phyloP scores from a whole-genome alignment of 1,140 invertebrate species.

The Ceratina japonica region DNA sequence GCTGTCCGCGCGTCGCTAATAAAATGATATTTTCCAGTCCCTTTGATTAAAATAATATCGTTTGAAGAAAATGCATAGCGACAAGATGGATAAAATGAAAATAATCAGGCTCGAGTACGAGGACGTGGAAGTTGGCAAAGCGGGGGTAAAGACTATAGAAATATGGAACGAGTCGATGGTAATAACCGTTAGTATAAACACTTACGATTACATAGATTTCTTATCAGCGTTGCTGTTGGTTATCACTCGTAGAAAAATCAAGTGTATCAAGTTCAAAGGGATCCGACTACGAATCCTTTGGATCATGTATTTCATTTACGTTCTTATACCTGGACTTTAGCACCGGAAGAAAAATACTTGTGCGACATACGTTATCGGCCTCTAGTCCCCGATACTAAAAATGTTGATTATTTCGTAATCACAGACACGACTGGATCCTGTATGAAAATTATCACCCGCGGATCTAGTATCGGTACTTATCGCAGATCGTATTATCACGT shows the following conservation, averaged over 20 bases:
- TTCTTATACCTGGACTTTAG: slow-evolving; percentile 65
- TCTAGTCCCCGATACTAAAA: slow-evolving; percentile 45
- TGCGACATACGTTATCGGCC: slow-evolving; percentile 67
- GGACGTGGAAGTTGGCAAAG: slow-evolving; percentile 59
- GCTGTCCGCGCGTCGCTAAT: too few relatives aligned
- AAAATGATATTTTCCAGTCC: not conserved
- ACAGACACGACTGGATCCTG: slow-evolving; percentile 33
- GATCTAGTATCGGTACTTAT: slow-evolving; percentile 59
- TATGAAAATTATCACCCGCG: slow-evolving; percentile 53
- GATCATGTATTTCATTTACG: slow-evolving; percentile 68
- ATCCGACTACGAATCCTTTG: slow-evolving; percentile 65
- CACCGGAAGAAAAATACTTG: slow-evolving; percentile 45
- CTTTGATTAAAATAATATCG: not conserved
- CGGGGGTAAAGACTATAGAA: slow-evolving; percentile 58
- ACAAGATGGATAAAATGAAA: not conserved
- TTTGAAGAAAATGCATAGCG: not conserved
- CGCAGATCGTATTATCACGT: not conserved
- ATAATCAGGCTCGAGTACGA: slow-evolving; percentile 63
- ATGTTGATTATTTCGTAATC: slow-evolving; percentile 69
- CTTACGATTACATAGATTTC: not conserved
- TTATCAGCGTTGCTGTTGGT: too few relatives aligned
- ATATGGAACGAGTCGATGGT: slow-evolving; percentile 66
- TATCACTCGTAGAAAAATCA: slow-evolving; percentile 49
- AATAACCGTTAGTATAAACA: slow-evolving; percentile 1
- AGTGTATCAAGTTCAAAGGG: slow-evolving; percentile 62